These are phyloP conservation scores for Holothuria leucospilota DNA, from an alignment of 53 echinoderm and acorn worm genomes.

Conservation along the genomic window DNA sequence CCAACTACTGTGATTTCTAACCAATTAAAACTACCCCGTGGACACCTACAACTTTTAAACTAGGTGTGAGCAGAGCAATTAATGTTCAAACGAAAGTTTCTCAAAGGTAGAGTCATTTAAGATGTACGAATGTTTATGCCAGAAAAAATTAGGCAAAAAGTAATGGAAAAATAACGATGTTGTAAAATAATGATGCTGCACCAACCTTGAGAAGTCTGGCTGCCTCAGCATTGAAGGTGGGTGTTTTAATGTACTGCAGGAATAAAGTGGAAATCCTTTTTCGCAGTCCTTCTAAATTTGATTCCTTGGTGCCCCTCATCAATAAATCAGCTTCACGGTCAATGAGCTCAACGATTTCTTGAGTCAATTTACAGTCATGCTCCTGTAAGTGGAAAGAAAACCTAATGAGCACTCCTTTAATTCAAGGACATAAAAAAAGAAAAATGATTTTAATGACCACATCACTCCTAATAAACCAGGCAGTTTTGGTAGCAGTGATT, in stretches of 20 bases:
- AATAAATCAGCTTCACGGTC: conserved; percentile 94
- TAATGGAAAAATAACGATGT: no score
- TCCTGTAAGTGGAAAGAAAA: conserved; percentile 64
- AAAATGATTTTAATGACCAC: no score
- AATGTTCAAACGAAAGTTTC: no score
- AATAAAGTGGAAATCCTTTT: conserved; percentile 96
- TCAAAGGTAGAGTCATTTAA: no score
- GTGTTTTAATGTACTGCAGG: conserved; percentile 97
- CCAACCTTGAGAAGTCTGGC: conserved; percentile 94
- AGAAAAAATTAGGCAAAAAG: not conserved
- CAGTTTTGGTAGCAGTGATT: no score
- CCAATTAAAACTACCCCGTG: no score
- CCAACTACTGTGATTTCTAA: no score
- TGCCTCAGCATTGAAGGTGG: conserved; percentile 97
- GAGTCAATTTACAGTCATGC: conserved; percentile 98
- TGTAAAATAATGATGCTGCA: no score
- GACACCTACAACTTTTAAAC: no score
- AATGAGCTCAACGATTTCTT: conserved; percentile 97
- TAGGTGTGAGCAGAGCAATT: no score
- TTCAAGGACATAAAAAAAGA: no score
- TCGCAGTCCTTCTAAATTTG: conserved; percentile 87
- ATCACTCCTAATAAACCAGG: no score
- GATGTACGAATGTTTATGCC: not conserved
- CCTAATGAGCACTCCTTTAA: not conserved
- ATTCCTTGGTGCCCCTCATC: conserved; percentile 94